phyloP scores from a whole-genome alignment of 2,113 vertebrate genomes.

The Pseudopodoces humilis region DNA sequence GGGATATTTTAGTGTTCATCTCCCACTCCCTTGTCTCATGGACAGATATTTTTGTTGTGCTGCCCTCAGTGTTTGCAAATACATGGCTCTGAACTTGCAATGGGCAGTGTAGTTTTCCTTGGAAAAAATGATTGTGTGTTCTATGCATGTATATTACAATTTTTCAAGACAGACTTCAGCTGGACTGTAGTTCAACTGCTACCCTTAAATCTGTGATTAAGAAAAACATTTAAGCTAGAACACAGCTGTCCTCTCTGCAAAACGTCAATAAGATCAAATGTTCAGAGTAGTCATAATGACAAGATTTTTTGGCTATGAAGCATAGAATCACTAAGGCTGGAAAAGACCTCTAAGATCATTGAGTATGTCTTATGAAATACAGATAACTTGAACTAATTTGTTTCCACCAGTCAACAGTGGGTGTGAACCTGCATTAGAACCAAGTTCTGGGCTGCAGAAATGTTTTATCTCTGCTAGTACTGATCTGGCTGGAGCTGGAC shows the following conservation, averaged over 20 bases:
- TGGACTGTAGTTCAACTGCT: background rate
- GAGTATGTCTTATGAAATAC: background rate
- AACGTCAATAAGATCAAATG: background rate
- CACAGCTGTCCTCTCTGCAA: background rate
- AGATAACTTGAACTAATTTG: background rate
- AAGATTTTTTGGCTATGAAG: background rate
- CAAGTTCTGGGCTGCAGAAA: background rate
- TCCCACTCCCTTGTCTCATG: background rate
- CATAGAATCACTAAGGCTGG: background rate
- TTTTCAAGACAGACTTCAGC: background rate
- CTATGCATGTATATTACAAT: background rate
- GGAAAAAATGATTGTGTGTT: background rate
- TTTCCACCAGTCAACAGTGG: background rate
- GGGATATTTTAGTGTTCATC: background rate
- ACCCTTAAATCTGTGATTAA: background rate
- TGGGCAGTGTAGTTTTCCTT: background rate
- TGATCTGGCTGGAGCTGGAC: fast-evolving
- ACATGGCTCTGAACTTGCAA: background rate
- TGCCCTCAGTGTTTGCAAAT: background rate
- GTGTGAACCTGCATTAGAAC: background rate
- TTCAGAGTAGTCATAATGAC: background rate
- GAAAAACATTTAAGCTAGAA: background rate
- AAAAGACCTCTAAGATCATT: background rate
- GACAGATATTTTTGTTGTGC: background rate
- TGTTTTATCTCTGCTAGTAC: background rate